Base-by-base conservation (phyloP, 2,888 invertebrate genomes). In the Leptinotarsa peninsularis region DNA sequence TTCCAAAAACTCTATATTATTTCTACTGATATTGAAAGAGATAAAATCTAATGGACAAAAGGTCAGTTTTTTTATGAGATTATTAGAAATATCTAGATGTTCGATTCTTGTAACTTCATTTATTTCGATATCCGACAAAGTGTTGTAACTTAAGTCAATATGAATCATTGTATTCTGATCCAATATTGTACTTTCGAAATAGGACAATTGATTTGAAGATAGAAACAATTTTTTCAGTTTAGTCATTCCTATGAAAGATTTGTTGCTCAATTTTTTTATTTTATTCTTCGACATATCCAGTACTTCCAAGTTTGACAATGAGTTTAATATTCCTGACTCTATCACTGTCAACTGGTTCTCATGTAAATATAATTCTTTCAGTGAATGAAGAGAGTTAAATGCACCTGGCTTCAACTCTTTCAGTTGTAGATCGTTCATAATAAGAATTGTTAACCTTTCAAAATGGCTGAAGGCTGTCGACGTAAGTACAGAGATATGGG, bases 111-210 rank as follows among this genome's bases (percentile, higher is more conserved):
- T 17, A 27, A 18, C 23, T 52, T 23, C 14, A 52, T 52, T 13
- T 3, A 63, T 27, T 14, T 43, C 13, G 0, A 68, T 3, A 50
- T 49, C 14, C 5, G 68, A 50, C 27, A 68, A 27, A 27, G 27
- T 18, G 68, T 68, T 68, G 17, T 18, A 17, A 54, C 68, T 68
- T 54, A 68, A 52, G 10, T 70, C 70, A 2, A 70, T 10, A 33
- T 14, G 21, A 17, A 10, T 14, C 0, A 70, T 18, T 18, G 7
- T 14, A 58, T 43, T 49, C 17, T 2, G 7, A 21, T 60, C 70
- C 3, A 70, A 18, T 21, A 70, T 43, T 17, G 18, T 7, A 21
- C 23, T 49, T 43, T 49, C 58, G 49, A 70, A 70, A 58, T 2
- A 21, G 10, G 14, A 5, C 17, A 70, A 58, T 5, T 7, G 13